Conservation (phyloP, 2,888 invertebrate species). For the Perdita meconis region DNA sequence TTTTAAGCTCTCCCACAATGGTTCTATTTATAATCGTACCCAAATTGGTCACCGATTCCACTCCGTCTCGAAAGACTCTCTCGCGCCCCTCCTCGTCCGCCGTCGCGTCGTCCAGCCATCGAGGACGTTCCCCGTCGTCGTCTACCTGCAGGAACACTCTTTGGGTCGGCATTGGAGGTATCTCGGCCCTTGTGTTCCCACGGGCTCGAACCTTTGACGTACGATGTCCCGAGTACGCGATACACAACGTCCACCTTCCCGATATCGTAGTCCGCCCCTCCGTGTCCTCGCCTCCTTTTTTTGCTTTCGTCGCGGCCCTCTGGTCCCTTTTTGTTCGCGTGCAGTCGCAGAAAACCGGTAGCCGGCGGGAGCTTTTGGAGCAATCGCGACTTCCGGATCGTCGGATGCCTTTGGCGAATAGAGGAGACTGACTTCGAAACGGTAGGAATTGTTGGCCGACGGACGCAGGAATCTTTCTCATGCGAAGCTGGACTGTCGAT, state of each 20-base stretch:
- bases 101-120: constrained; percentile 45
- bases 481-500: not conserved
- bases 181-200: constrained; percentile 74
- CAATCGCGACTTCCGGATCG: constrained; percentile 62
- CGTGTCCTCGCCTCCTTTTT: constrained; percentile 37
- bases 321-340: constrained; percentile 49
- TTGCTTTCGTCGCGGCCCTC: constrained; percentile 22
- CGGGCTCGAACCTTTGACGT: constrained; percentile 74
- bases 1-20: not conserved
- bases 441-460: not conserved
- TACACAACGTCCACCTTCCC: constrained; percentile 66
- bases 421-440: constrained; percentile 14
- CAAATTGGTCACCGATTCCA: not conserved
- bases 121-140: constrained; percentile 61
- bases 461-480: not conserved
- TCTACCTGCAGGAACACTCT: constrained; percentile 66
- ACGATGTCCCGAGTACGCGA: constrained; percentile 69
- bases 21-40: not conserved
- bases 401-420: constrained; percentile 26
- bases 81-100: constrained; percentile 19
- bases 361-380: constrained; percentile 54
- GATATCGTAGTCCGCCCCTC: constrained; percentile 62
- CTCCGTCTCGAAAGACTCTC: constrained; percentile 19
- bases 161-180: constrained; percentile 54
- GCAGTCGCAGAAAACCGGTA: constrained; percentile 65